phyloP scores from a whole-genome alignment of 2,888 invertebrate genomes.

The Hirtodrosophila confusa region DNA sequence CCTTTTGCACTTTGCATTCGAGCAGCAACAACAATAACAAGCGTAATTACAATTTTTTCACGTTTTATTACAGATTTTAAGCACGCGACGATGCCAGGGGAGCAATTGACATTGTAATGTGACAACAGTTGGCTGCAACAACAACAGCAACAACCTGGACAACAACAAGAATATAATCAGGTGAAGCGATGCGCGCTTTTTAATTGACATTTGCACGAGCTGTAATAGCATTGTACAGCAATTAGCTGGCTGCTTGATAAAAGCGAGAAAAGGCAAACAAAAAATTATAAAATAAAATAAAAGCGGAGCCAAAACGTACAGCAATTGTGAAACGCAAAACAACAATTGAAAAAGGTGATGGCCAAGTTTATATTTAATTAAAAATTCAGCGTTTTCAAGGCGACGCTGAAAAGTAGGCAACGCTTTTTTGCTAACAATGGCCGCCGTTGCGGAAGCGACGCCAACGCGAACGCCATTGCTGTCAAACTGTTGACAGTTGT shows the following conservation, averaged over 20 bases:
- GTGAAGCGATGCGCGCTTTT: conserved; percentile 68
- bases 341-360: conserved; percentile 55
- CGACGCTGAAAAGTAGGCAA: conserved; percentile 59
- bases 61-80: conserved; percentile 79
- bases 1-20: conserved; percentile 66
- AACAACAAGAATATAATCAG: conserved; percentile 30
- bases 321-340: conserved; percentile 49
- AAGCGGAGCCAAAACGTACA: conserved; percentile 36
- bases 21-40: conserved; percentile 46
- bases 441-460: conserved; percentile 55
- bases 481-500: conserved; percentile 79
- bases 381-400: conserved; percentile 67
- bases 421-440: conserved; percentile 60
- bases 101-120: conserved; percentile 77
- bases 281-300: conserved; percentile 11
- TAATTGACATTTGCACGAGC: conserved; percentile 74
- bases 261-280: conserved; percentile 19
- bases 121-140: conserved; percentile 72
- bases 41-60: conserved; percentile 79
- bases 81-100: conserved; percentile 59
- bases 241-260: conserved; percentile 59
- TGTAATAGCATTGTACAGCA: conserved; percentile 60
- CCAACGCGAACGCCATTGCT: conserved; percentile 50
- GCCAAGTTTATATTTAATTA: conserved; percentile 76
- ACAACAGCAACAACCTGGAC: conserved; percentile 27